phyloP scores from a whole-genome alignment of 2,113 vertebrate species.

The Glaucomys volans region DNA sequence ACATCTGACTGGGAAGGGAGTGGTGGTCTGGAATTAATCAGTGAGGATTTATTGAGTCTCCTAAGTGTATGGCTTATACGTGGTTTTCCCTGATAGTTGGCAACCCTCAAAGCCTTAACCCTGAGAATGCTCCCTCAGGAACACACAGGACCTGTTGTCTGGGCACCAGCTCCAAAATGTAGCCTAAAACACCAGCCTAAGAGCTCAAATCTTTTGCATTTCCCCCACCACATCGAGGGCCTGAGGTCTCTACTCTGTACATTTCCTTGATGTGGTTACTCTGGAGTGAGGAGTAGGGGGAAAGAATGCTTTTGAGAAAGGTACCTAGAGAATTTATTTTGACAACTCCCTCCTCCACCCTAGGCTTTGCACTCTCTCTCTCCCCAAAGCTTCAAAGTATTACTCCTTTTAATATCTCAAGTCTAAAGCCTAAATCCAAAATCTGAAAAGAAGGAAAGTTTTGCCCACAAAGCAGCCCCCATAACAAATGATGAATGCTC shows the following conservation, averaged over 20 bases:
- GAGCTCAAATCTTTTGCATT: not conserved
- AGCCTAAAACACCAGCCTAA: not conserved
- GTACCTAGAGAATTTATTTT: slow-evolving; percentile 51
- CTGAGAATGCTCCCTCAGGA: not conserved
- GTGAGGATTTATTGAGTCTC: slow-evolving; percentile 47
- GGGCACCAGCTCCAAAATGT: slow-evolving; percentile 20
- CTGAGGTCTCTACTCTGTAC: not conserved
- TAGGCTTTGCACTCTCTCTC: slow-evolving; percentile 37
- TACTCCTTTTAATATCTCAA: slow-evolving; percentile 70
- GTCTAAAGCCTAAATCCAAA: slow-evolving; percentile 74
- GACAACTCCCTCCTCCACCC: not conserved
- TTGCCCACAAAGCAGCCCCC: slow-evolving; percentile 49
- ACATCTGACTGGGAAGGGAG: not conserved
- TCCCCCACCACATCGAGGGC: not conserved
- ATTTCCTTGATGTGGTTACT: not conserved
- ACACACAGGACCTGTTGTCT: slow-evolving; percentile 28
- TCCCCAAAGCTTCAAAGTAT: slow-evolving; percentile 54
- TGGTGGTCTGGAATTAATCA: slow-evolving; percentile 58
- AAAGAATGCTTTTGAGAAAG: slow-evolving; percentile 48
- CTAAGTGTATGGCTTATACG: not conserved
- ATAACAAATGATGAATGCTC: slow-evolving; percentile 67
- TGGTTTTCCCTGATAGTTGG: not conserved
- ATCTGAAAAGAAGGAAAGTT: slow-evolving; percentile 53
- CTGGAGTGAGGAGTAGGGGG: not conserved
- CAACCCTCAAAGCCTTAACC: not conserved